phyloP scores from a whole-genome alignment of 2,888 invertebrate species.

The Heptascelio sp. region DNA sequence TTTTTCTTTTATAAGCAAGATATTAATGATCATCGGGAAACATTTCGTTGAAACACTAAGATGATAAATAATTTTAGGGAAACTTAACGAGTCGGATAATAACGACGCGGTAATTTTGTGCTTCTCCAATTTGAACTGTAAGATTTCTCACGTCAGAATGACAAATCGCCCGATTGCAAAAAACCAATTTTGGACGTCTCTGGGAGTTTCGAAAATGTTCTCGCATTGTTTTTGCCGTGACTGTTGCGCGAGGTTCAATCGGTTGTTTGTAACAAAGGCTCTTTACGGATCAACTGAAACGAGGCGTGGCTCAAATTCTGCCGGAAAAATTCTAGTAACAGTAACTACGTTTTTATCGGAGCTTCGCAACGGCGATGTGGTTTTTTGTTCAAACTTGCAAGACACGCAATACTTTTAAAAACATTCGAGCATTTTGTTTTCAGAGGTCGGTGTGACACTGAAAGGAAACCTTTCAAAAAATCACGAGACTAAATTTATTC shows the following conservation, averaged over 20 bases:
- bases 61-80: background rate
- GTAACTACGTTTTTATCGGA: background rate
- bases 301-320: slow-evolving; percentile 6
- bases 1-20: slow-evolving; percentile 13
- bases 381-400: no score
- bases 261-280: background rate
- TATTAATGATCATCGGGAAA: slow-evolving; percentile 42
- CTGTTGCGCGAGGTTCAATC: background rate
- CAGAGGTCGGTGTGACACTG: no score
- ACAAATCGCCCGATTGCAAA: background rate
- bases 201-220: background rate
- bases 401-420: no score
- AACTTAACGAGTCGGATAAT: slow-evolving; percentile 6
- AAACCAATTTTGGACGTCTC: background rate
- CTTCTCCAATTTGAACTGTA: no score
- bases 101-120: slow-evolving; percentile 35
- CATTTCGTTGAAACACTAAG: slow-evolving; percentile 3
- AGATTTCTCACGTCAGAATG: background rate
- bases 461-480: no score
- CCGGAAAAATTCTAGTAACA: background rate
- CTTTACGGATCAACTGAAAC: background rate
- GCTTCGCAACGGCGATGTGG: background rate
- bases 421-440: no score
- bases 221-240: background rate
- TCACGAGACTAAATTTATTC: no score